Evolutionary conservation across 2,113 vertebrate genomes (phyloP).

Genomic region (Calyptommatus sinebrachiatus): DNA sequence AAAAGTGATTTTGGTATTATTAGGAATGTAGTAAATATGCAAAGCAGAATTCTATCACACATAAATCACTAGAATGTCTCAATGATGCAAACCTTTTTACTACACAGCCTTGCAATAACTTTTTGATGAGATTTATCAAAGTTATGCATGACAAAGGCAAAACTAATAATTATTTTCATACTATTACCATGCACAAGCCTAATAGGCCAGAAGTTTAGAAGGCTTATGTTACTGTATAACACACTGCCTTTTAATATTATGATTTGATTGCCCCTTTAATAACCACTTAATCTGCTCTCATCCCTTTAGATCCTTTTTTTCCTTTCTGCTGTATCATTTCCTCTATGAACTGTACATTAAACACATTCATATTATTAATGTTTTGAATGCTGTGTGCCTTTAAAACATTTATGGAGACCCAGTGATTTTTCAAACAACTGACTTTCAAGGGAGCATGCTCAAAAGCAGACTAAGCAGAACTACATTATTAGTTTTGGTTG

Average conservation of each 20-base stretch:
- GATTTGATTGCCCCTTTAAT: neutral
- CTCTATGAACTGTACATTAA: neutral
- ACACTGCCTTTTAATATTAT: neutral
- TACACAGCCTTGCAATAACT: neutral
- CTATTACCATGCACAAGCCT: neutral
- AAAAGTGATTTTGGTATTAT: neutral
- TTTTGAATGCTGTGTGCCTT: neutral
- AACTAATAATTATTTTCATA: neutral
- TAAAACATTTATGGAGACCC: too few relatives aligned
- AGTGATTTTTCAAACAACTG: neutral
- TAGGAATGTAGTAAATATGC: neutral
- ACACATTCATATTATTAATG: neutral
- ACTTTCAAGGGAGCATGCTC: neutral
- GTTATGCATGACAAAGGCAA: neutral
- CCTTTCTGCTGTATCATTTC: neutral
- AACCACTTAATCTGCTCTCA: neutral
- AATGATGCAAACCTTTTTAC: neutral
- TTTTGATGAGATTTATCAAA: neutral
- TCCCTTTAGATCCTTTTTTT: neutral
- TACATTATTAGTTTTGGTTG: neutral
- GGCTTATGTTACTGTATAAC: neutral
- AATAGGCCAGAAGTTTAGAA: neutral
- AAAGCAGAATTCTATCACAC: neutral
- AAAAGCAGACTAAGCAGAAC: neutral
- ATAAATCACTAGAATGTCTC: neutral